Evolutionary conservation across 1,140 invertebrate species (phyloP).

Genomic region (Acromyrmex charruanus): DNA sequence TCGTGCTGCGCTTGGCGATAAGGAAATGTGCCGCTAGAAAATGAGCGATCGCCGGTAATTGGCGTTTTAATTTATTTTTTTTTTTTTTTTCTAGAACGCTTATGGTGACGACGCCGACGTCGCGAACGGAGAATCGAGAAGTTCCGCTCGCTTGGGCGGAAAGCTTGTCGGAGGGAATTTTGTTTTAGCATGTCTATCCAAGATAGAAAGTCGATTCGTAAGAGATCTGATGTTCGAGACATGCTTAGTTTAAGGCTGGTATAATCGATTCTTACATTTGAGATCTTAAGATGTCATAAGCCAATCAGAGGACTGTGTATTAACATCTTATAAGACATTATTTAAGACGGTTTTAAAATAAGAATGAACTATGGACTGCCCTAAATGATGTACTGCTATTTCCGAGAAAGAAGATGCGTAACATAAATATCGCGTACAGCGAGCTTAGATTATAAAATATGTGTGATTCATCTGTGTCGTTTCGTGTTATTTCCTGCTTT

Average conservation of each 20-base stretch:
- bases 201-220: constrained; percentile 38
- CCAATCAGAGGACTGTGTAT: no score
- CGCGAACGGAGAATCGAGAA: neutral
- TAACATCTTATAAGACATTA: no score
- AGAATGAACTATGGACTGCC: no score
- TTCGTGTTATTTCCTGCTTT: constrained; percentile 20
- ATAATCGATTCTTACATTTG: no score
- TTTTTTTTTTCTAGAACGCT: constrained; percentile 6
- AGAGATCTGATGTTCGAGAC: neutral
- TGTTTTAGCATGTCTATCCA: constrained; percentile 1
- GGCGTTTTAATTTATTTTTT: neutral
- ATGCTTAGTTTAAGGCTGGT: neutral
- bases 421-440: neutral
- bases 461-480: constrained; percentile 19
- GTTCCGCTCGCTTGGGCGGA: constrained; percentile 27
- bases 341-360: no score
- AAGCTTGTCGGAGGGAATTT: constrained; percentile 1
- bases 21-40: constrained; percentile 61
- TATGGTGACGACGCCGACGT: constrained; percentile 1
- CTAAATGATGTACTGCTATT: neutral
- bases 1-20: constrained; percentile 42
- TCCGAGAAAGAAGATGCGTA: neutral
- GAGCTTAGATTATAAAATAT: neutral
- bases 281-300: no score
- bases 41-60: constrained; percentile 50